Base-by-base conservation (phyloP, 2,888 invertebrate genomes). In the Psylliodes chrysocephalus region DNA sequence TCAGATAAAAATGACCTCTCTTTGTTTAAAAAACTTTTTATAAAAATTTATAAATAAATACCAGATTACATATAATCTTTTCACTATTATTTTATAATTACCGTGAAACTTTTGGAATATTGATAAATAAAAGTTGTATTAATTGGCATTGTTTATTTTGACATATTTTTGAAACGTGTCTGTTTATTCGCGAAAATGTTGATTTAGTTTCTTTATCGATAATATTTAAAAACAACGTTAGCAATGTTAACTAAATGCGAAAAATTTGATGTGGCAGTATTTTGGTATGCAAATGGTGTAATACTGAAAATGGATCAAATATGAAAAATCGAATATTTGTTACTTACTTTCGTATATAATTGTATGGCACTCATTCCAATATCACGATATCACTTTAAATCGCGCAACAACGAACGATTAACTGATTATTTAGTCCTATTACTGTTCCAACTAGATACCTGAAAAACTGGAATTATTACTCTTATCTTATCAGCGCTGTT, bases 341-440 rank as follows among this genome's bases (percentile, higher is more conserved):
- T 49, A 52, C 61, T 73, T 75, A 79, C 80, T 79, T 80, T 79
- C 19, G 79, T 79, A 70, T 79, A 80, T 33, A 79, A 69, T 67
- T 80, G 79, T 66, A 74, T 61, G 49, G 79, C 78, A 67, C 79
- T 78, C 80, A 80, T 80, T 67, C n/a, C n/a, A n/a, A n/a, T n/a
- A n/a, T n/a, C n/a, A n/a, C n/a, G n/a, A n/a, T n/a, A n/a, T n/a
- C n/a, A n/a, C n/a, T n/a, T n/a, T n/a, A n/a, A n/a, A n/a, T n/a
- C 8, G 4, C 15, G 10, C 35, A 8, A 25, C 6, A 8, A 49
- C n/a, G n/a, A 46, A 19, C 46, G 14, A 51, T 33, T 30, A 7
- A 51, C 51, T 17, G 51, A 33, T 8, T 47, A n/a, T n/a, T n/a
- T n/a, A n/a, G n/a, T n/a, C n/a, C n/a, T n/a, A n/a, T n/a, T n/a